Evolutionary conservation across 2,113 vertebrate genomes (phyloP).

Genomic region (Ptyas mucosa): DNA sequence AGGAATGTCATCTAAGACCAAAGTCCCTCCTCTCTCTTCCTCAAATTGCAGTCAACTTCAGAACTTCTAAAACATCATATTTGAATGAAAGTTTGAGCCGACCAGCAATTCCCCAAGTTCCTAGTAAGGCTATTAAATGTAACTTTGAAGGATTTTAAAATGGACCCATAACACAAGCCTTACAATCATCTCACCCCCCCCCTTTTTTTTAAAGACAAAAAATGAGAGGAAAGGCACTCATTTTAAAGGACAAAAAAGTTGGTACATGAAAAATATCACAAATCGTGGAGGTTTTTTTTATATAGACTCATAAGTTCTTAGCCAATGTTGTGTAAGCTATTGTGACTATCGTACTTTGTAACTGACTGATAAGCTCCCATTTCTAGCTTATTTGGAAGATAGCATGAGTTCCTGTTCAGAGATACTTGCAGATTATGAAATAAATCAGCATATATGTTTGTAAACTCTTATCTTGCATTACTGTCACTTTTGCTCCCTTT

Average conservation of each 20-base stretch:
- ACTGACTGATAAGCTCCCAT: neutral
- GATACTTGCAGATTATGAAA: fast-evolving
- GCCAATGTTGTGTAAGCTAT: neutral
- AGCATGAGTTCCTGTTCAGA: neutral
- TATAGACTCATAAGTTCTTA: neutral
- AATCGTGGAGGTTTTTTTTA: neutral
- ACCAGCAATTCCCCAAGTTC: neutral
- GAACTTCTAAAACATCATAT: neutral
- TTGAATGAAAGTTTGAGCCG: neutral
- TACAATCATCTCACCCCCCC: too few relatives aligned
- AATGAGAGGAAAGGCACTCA: neutral
- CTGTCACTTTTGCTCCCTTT: neutral
- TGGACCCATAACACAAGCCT: neutral
- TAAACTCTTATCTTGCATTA: neutral
- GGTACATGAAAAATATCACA: neutral
- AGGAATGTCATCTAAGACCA: neutral
- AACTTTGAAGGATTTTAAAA: neutral
- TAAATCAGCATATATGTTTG: fast-evolving
- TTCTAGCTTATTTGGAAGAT: neutral
- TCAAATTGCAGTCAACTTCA: neutral
- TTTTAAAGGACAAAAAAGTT: neutral
- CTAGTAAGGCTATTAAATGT: neutral
- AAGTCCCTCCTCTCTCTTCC: neutral
- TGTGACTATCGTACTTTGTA: neutral
- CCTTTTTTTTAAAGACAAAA: neutral